Evolutionary conservation across 2,113 vertebrate species (phyloP).

Genomic region (Sander lucioperca): DNA sequence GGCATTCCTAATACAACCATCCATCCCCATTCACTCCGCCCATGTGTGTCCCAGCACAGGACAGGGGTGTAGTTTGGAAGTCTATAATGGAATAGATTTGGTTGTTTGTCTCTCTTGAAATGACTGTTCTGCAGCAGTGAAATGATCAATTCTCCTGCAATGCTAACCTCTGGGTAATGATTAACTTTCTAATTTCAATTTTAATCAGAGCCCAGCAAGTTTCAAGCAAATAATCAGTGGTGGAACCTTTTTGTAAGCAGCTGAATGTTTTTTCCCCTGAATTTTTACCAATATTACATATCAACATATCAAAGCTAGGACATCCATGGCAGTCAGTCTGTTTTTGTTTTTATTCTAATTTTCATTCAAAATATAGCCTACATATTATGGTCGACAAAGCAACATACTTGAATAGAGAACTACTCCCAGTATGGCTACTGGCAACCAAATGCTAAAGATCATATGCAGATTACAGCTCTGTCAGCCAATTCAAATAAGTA

Average conservation of each 20-base stretch:
- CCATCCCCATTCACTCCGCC: constrained; percentile 75
- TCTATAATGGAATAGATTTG: constrained; percentile 71
- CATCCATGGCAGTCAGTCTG: neutral
- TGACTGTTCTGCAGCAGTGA: constrained; percentile 64
- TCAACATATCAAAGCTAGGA: neutral
- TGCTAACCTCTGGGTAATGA: constrained; percentile 75
- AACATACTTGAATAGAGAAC: constrained; percentile 22
- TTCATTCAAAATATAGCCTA: constrained; percentile 10
- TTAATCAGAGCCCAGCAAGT: constrained; percentile 65
- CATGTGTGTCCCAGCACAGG: constrained; percentile 73
- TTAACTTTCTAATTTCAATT: constrained; percentile 78
- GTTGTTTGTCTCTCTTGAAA: constrained; percentile 77
- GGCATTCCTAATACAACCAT: constrained; percentile 81
- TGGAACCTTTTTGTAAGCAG: constrained; percentile 53
- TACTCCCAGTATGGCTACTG: constrained; percentile 30
- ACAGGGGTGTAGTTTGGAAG: constrained; percentile 73
- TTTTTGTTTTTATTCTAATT: constrained; percentile 8
- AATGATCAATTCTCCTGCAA: constrained; percentile 72
- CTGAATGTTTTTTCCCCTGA: neutral
- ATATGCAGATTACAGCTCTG: constrained; percentile 66
- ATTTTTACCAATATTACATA: constrained; percentile 18
- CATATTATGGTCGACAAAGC: constrained; percentile 34
- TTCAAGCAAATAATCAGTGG: constrained; percentile 66
- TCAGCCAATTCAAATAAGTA: constrained; percentile 64
- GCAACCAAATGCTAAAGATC: constrained; percentile 64